These are phyloP conservation scores for Chiloscyllium punctatum DNA, from an alignment of 2,797 vertebrate genomes.

Conservation along the genomic window DNA sequence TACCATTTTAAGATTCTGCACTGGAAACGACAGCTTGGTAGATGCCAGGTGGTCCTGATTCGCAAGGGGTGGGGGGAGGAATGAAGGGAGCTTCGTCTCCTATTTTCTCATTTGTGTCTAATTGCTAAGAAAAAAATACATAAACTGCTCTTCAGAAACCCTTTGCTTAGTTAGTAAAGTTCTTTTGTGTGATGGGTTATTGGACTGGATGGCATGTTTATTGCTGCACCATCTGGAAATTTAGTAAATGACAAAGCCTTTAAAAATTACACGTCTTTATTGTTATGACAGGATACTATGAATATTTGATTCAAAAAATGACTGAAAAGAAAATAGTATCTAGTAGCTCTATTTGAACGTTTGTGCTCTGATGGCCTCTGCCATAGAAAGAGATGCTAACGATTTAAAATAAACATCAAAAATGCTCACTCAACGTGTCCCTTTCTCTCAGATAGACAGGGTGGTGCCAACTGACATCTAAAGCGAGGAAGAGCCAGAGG, in stretches of 20 bases:
- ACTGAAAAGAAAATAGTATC: background rate
- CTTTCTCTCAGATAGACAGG: too few relatives aligned
- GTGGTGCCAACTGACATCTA: too few relatives aligned
- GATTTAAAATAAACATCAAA: background rate
- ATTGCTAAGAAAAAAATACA: background rate
- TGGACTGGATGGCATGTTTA: background rate
- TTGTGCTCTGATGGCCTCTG: background rate
- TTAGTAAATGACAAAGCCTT: background rate
- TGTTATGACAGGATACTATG: background rate
- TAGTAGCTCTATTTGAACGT: background rate
- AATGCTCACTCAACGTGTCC: too few relatives aligned
- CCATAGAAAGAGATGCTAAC: background rate
- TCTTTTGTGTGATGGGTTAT: background rate
- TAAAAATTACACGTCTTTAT: background rate
- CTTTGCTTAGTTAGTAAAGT: background rate
- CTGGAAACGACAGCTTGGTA: background rate
- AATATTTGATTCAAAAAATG: background rate
- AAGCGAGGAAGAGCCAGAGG: too few relatives aligned
- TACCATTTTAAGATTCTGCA: background rate
- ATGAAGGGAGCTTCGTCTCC: background rate
- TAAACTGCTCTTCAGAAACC: background rate
- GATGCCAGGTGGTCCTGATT: constrained; percentile 14
- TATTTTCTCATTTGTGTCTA: background rate
- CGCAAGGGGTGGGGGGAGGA: background rate
- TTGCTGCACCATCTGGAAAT: background rate